A percentile compares a stretch with the other conserved stretches of the same genome.
Evolutionary conservation across 1,140 invertebrate species (phyloP).

Genomic region (Drosophila repletoides): DNA sequence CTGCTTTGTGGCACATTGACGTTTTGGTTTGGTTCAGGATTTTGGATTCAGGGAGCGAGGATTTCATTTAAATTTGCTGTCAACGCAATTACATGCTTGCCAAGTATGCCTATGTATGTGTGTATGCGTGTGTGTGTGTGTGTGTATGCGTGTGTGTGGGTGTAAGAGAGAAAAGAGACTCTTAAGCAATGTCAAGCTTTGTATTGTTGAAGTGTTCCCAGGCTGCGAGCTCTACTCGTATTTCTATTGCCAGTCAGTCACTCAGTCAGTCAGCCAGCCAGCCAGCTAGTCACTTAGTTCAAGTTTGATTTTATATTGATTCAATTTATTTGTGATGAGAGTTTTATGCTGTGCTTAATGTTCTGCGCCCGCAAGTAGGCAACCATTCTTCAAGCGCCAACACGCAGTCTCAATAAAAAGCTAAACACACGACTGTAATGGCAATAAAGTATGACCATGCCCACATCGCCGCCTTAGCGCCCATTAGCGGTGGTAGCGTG

Average conservation of each 20-base stretch:
- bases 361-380: slow-evolving; percentile 25
- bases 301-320: slow-evolving; percentile 59
- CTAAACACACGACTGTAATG: slow-evolving; percentile 13
- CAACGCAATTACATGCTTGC: slow-evolving; percentile 76
- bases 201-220: neutral
- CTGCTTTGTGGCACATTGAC: slow-evolving; percentile 77
- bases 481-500: too few species aligned
- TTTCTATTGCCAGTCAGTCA: slow-evolving; percentile 1
- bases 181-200: slow-evolving; percentile 14
- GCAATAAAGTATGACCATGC: too few species aligned
- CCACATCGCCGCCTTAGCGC: slow-evolving; percentile 10
- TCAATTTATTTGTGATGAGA: slow-evolving; percentile 53
- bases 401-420: slow-evolving; percentile 31
- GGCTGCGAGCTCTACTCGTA: neutral
- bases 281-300: too few species aligned
- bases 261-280: neutral
- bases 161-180: neutral
- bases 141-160: slow-evolving; percentile 9
- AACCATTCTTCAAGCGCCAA: slow-evolving; percentile 19
- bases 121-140: neutral
- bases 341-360: slow-evolving; percentile 39
- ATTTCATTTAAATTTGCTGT: slow-evolving; percentile 81
- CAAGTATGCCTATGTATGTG: slow-evolving; percentile 13
- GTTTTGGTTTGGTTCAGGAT: slow-evolving; percentile 38
- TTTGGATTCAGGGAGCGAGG: slow-evolving; percentile 27